Evolutionary conservation across 2,888 invertebrate genomes (phyloP), one percentile per base, ranked within the genome.

Genomic region (Gastracanthus pulcherrimus): DNA sequence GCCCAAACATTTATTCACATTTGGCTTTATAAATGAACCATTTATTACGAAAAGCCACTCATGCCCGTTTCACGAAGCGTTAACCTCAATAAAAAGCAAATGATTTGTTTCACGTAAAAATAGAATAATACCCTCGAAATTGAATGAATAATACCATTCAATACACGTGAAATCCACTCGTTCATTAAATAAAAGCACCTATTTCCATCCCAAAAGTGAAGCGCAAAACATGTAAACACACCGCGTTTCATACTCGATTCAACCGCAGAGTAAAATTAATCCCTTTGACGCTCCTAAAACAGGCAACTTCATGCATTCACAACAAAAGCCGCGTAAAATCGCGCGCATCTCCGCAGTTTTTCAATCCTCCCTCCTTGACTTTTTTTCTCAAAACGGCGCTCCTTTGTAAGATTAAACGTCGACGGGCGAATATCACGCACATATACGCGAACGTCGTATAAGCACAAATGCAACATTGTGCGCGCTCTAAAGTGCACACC

Each of bases 351-450:
- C 6, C n/a, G n/a, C n/a, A n/a, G n/a, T 69, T 69, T 69, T 60
- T 55, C 41, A 70, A 34, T 55, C 9, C 62, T 9, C n/a, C 36
- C 7, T n/a, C 19, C 29, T 5, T 31, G 1, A 11, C 58, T 58
- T 23, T 26, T 13, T 48, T 36, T 64, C 34, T 29, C 36, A n/a
- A 60, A 72, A 41, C 36, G 11, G 62, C 62, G 31, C 38, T 48
- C 41, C 74, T 81, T 75, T 78, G 74, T 74, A 34, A 69, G 41
- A 77, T 77, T 77, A 77, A 77, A 74, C 77, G 74, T 77, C 77
- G 70, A 55, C 55, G 41, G 16, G n/a, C 45, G 51, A 71, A 72
- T 72, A 62, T 69, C 72, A 72, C 34, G 45, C 45, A n/a, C 41
- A 23, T 38, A 38, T 31, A n/a, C n/a, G 19, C 36, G 9, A 34